Percentiles rank a stretch among this genome's conserved stretches.
Conservation (phyloP, 2,888 invertebrate genomes). For the Diploptera punctata region DNA sequence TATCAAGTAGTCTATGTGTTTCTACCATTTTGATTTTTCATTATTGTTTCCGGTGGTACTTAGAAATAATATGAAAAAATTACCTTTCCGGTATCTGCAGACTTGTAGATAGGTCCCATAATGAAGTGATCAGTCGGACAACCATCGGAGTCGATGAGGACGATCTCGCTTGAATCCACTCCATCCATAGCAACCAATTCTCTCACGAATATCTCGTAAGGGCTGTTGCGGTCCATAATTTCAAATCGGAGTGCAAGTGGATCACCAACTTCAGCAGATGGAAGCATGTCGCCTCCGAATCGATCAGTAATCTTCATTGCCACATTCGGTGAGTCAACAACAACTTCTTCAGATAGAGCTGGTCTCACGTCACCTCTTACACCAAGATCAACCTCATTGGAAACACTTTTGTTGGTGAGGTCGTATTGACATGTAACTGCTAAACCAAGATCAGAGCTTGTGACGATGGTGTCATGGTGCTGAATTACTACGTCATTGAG, state of each 20-base stretch:
- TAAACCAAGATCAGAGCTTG: conserved; percentile 90
- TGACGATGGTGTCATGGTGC: conserved; percentile 95
- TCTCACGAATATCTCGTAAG: conserved; percentile 94
- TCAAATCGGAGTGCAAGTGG: conserved; percentile 90
- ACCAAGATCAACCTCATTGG: conserved; percentile 83
- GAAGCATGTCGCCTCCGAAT: conserved; percentile 82
- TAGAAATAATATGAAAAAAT: conserved; percentile 47
- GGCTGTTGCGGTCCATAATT: conserved; percentile 90
- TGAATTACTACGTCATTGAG: conserved; percentile 94
- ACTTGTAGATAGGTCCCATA: conserved; percentile 91
- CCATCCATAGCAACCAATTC: conserved; percentile 96
- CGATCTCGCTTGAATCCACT: conserved; percentile 90
- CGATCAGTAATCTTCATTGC: conserved; percentile 92
- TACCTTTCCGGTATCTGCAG: conserved; percentile 79
- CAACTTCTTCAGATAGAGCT: conserved; percentile 86
- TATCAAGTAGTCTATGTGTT: too few species aligned
- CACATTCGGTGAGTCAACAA: conserved; percentile 93
- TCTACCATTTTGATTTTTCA: neutral
- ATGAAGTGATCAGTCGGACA: conserved; percentile 94
- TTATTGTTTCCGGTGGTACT: neutral
- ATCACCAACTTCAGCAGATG: conserved; percentile 91
- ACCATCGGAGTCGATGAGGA: conserved; percentile 88
- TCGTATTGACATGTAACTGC: conserved; percentile 95
- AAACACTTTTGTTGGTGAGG: conserved; percentile 91
- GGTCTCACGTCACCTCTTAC: conserved; percentile 89